Conservation (phyloP, 1,140 invertebrate genomes). For the Drosophila mauritiana region DNA sequence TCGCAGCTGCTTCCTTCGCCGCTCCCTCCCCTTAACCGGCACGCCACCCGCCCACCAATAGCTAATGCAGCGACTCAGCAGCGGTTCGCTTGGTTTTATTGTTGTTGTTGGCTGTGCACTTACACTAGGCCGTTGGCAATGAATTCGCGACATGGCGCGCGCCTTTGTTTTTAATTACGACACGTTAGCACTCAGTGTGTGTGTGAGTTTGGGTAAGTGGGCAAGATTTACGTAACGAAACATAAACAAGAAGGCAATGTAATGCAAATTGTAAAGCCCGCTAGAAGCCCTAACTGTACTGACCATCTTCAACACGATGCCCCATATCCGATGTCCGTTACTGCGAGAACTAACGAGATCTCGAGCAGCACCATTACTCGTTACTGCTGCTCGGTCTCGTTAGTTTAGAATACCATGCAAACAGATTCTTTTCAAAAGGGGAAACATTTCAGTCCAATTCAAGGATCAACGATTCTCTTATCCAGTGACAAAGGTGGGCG, state of each 20-base stretch:
- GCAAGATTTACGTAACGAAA: slow-evolving; percentile 38
- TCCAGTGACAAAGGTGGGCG: too few relatives aligned
- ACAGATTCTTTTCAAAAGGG: too few relatives aligned
- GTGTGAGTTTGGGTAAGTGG: slow-evolving; percentile 14
- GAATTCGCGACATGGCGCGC: slow-evolving; percentile 64
- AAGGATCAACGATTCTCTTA: too few relatives aligned
- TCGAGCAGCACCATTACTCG: too few relatives aligned
- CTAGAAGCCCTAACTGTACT: slow-evolving; percentile 18
- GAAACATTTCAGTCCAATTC: too few relatives aligned
- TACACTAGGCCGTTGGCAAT: slow-evolving; percentile 58
- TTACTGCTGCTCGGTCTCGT: too few relatives aligned
- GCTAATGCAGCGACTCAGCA: background rate
- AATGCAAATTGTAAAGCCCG: slow-evolving; percentile 10
- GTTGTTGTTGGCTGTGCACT: slow-evolving; percentile 25
- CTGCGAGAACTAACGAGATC: background rate
- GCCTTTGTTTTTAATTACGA: slow-evolving; percentile 75
- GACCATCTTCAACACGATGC: slow-evolving; percentile 13
- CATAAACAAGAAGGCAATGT: slow-evolving; percentile 22
- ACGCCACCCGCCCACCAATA: background rate
- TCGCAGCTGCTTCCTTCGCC: slow-evolving; percentile 30
- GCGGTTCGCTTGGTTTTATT: background rate
- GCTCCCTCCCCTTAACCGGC: background rate
- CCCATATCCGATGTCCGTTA: slow-evolving; percentile 27
- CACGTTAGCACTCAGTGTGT: slow-evolving; percentile 32
- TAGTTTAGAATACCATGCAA: too few relatives aligned